Evolutionary conservation across 2,888 invertebrate genomes (phyloP).

Genomic region (Parnassius smintheus): DNA sequence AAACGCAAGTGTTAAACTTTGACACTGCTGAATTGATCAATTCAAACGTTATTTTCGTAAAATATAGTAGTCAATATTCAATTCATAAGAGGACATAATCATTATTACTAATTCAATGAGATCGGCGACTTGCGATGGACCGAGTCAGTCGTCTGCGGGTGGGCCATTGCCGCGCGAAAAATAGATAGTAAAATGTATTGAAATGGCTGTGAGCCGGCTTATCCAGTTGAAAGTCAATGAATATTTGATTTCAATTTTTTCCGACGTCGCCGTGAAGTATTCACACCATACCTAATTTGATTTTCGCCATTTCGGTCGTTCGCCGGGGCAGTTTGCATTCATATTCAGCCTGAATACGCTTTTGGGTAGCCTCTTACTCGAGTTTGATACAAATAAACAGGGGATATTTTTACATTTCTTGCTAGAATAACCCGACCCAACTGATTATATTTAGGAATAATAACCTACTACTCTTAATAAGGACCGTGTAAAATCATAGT

Average conservation of each 20-base stretch:
- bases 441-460: constrained; percentile 77
- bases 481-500: constrained; percentile 19
- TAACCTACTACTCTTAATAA: constrained; percentile 48
- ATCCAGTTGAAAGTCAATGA: constrained; percentile 81
- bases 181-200: constrained; percentile 81
- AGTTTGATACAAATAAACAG: constrained; percentile 81
- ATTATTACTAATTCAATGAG: constrained; percentile 45
- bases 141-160: constrained; percentile 40
- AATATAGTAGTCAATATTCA: no score
- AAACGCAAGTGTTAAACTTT: no score
- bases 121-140: constrained; percentile 50
- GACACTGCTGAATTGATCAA: no score
- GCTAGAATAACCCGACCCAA: constrained; percentile 73
- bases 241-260: constrained; percentile 82
- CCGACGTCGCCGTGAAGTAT: constrained; percentile 79
- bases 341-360: constrained; percentile 80
- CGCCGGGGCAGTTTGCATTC: constrained; percentile 79
- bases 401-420: constrained; percentile 79
- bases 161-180: constrained; percentile 59
- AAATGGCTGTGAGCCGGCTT: constrained; percentile 79
- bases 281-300: constrained; percentile 81
- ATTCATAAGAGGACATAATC: no score
- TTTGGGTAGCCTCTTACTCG: constrained; percentile 75
- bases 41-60: no score
- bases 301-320: constrained; percentile 79